Base-by-base conservation (phyloP, 2,113 vertebrate species). In the Aix galericulata region DNA sequence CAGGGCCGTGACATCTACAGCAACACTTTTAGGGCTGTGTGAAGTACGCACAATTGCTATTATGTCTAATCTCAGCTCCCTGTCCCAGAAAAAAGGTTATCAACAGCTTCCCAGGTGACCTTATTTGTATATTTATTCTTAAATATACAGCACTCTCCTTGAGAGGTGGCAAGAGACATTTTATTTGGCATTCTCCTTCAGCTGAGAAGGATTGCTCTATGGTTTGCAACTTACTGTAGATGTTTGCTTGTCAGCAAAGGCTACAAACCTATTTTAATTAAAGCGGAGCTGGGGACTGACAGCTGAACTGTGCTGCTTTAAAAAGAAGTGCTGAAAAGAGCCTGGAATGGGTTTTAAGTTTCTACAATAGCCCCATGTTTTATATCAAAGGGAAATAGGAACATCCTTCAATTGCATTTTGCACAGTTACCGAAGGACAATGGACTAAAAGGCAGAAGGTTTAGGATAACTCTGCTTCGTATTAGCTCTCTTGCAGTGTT, bases 361-460 rank as follows among this genome's bases (percentile, higher is more conserved):
- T 91, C 81, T 95, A 58, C 76, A 93, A 94, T 74, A 94, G 93
- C 58, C 76, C 90, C 66, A 13, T 20, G 71, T 73, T 93, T 95
- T 67, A 76, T 89, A 86, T 94, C 93, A 92, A 94, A 95, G 95
- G 85, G 67, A 90, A 94, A 88, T 4, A 27, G 86, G 89, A 96
- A 91, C 88, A 90, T 71, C 90, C 62, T 89, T 83, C 91, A 88
- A 17, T 69, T 92, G 94, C 93, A 93, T 95, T 96, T 96, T 55
- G 53, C 80, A 69, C 82, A 69, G 89, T 66, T 60, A 64, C 38
- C n/a, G 9, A 66, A 66, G 82, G 76, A 96, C 89, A 95, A 94
- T 78, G 82, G 68, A 44, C 69, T 66, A 25, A 48, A 21, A 93
- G 75, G 17, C 12, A 42, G 55, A 12, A 74, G 67, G 79, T 86